A percentile compares a stretch with the other conserved stretches of the same genome.
Evolutionary conservation across 2,113 vertebrate species (phyloP).

Genomic region (Hypocryptadius cinnamomeus): DNA sequence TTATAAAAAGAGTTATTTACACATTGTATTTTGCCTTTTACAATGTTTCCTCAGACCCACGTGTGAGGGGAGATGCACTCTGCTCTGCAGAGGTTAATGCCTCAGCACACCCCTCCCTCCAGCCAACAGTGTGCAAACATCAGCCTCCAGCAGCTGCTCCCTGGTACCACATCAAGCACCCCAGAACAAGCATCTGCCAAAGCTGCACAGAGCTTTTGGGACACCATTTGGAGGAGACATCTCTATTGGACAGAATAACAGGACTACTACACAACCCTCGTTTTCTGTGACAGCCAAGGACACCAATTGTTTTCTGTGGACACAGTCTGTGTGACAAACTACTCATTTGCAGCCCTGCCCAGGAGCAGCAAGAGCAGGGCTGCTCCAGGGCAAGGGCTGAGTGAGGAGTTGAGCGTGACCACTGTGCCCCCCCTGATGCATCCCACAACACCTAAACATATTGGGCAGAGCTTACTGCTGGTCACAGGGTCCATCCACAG

Average conservation of each 20-base stretch:
- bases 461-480: background rate
- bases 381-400: background rate
- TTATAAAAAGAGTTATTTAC: background rate
- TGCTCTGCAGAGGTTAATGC: background rate
- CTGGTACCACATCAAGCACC: background rate
- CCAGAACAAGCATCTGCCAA: background rate
- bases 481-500: background rate
- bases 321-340: background rate
- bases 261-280: rapidly evolving
- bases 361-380: background rate
- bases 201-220: background rate
- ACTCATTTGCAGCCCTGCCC: background rate
- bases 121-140: background rate
- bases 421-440: background rate
- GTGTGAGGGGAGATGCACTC: rapidly evolving
- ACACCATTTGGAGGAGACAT: background rate
- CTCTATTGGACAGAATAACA: background rate
- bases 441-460: background rate
- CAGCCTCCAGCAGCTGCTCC: background rate
- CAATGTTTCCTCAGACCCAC: background rate
- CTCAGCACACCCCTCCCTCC: background rate
- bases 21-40: background rate
- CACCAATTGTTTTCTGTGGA: background rate
- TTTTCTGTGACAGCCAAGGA: background rate
- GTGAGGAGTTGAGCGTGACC: background rate